Evolutionary conservation across 2,888 invertebrate genomes (phyloP), one percentile per base, ranked within the genome.

Genomic region (Brassicogethes aeneus): DNA sequence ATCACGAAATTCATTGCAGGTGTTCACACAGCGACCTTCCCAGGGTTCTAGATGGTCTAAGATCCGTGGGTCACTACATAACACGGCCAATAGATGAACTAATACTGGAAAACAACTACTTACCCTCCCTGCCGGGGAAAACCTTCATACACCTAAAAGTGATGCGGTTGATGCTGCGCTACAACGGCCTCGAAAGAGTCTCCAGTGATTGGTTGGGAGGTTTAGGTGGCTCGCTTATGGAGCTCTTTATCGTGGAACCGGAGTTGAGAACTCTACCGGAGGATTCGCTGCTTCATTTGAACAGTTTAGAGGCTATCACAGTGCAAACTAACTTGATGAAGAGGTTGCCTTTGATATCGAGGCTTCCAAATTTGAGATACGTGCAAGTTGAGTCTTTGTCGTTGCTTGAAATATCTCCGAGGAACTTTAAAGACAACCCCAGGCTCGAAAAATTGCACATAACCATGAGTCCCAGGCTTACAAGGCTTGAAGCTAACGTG

Each of bases 21-120:
- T 91, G 91, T 64, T 89, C 90, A n/a, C 89, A 90, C 71, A 88
- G 89, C 71, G 89, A 89, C 60, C 69, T 90, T 41, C 78, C 82
- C 3, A 80, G 81, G 61, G 85, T 89, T 12, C 66, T 82, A 49
- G 82, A 80, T 57, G 87, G 86, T 5, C 66, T 89, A 7, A 80
- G 82, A 54, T 75, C 80, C 32, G 72, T 86, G 23, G 79, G 80
- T 45, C 75, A 79, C 37, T 75, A 74, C 44, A 70, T 87, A 37
- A 75, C 72, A 45, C 76, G 76, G 38, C 81, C 85, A 3, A 80
- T 91, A 53, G 91, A 90, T 64, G 90, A 91, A 62, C 64, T 91
- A 39, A 90, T 91, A 48, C 73, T 91, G 52, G 91, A 91, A 69
- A 89, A 88, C 59, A 91, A 90, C 64, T 84, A 85, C 57, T 69